Conservation (phyloP, 2,888 invertebrate species). For the Erebia aethiops region DNA sequence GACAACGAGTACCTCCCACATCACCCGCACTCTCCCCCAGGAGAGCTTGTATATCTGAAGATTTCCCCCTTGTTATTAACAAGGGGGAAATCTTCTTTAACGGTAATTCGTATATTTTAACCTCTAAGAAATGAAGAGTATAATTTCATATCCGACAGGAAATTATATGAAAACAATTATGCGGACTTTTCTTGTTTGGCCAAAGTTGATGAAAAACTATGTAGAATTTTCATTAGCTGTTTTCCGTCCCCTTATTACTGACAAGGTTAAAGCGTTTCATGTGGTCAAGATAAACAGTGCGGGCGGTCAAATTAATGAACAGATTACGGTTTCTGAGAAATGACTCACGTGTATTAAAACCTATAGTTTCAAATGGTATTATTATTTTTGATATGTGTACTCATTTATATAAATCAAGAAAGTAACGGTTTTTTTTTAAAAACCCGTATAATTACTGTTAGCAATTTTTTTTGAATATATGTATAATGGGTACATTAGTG, state of each 20-base stretch:
- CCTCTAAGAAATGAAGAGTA: no score
- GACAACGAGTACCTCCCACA: no score
- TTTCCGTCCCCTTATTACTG: constrained; percentile 17
- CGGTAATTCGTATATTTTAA: no score
- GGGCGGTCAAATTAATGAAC: background rate
- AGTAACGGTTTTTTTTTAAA: background rate
- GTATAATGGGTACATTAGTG: background rate
- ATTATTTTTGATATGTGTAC: background rate
- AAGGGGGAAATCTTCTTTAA: no score
- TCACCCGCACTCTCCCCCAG: no score
- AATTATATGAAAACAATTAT: constrained; percentile 55
- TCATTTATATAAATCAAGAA: background rate
- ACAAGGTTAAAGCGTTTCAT: constrained; percentile 14
- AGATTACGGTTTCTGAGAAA: constrained; percentile 14
- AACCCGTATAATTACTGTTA: background rate
- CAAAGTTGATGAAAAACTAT: constrained; percentile 15
- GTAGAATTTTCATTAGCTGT: constrained; percentile 12
- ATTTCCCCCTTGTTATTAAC: no score
- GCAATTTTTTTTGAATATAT: background rate
- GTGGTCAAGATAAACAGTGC: constrained; percentile 13
- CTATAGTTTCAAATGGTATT: background rate
- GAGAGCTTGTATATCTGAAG: no score
- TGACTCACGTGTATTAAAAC: constrained; percentile 2
- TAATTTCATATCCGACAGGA: constrained; percentile 38
- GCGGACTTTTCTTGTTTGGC: constrained; percentile 39